A percentile compares a stretch with the other conserved stretches of the same genome.
phyloP scores from a whole-genome alignment of 2,888 invertebrate genomes.

The Celastrina argiolus region DNA sequence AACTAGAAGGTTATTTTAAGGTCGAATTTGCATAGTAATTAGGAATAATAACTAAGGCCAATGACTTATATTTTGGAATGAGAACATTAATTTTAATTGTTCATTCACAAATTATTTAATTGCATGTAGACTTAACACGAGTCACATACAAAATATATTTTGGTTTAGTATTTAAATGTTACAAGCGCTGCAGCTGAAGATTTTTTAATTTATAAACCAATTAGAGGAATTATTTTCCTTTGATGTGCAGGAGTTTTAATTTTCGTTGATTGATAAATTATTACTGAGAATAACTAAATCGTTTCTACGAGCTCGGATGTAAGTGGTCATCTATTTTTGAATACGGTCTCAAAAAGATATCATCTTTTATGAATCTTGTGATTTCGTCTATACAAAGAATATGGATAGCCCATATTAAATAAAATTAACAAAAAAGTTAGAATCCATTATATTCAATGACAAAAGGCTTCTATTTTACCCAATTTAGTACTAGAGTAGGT shows the following conservation, averaged over 20 bases:
- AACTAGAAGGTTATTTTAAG: conserved; percentile 2
- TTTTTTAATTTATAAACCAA: conserved; percentile 7
- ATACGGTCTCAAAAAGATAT: too few relatives aligned
- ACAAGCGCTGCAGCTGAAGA: neutral
- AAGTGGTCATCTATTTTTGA: neutral
- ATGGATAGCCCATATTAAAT: too few relatives aligned
- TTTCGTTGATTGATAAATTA: conserved; percentile 10
- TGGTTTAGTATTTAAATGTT: neutral
- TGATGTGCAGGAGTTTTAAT: neutral
- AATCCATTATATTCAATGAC: too few relatives aligned
- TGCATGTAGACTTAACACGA: neutral
- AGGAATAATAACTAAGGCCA: conserved; percentile 1
- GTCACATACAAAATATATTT: neutral
- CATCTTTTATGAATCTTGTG: too few relatives aligned
- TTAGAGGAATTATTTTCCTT: neutral
- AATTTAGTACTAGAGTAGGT: too few relatives aligned
- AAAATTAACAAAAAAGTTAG: too few relatives aligned
- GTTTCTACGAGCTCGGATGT: neutral
- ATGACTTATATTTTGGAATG: conserved; percentile 13
- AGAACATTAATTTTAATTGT: conserved; percentile 3
- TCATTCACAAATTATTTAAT: conserved; percentile 11
- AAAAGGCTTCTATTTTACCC: too few relatives aligned
- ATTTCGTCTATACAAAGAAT: too few relatives aligned
- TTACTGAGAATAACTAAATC: conserved; percentile 6
- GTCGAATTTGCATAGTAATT: neutral